Conservation (phyloP, 2,797 vertebrate genomes). For the Onychomys arenicola region DNA sequence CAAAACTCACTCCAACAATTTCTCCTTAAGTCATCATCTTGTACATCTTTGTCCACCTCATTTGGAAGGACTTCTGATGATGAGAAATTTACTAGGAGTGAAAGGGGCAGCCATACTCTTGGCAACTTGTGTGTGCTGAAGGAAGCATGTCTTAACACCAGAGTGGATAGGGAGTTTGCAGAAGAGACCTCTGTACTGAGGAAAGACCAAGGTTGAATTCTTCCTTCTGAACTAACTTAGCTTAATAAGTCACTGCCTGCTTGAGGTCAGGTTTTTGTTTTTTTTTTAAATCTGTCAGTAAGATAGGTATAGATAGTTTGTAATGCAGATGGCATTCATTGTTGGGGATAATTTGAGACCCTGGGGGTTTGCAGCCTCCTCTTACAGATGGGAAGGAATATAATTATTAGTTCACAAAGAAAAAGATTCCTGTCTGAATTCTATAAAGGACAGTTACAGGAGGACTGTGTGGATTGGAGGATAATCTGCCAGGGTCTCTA, state of each 20-base stretch:
- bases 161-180: background rate
- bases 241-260: constrained; percentile 60
- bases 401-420: background rate
- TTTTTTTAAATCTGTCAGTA: constrained; percentile 3
- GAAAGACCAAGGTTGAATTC: constrained; percentile 48
- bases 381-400: background rate
- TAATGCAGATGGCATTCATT: background rate
- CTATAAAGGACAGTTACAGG: background rate
- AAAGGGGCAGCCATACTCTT: background rate
- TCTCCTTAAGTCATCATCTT: background rate
- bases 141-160: background rate
- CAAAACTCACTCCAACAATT: background rate
- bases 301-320: constrained; percentile 23
- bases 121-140: background rate
- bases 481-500: background rate
- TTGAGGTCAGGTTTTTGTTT: constrained; percentile 61
- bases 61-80: constrained; percentile 26
- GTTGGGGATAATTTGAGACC: background rate
- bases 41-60: background rate
- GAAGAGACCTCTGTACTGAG: background rate
- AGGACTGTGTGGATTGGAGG: background rate
- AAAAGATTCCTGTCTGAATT: background rate
- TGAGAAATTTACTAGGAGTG: background rate
- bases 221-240: background rate
- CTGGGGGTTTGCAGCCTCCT: background rate